Percentiles rank a stretch among this genome's conserved stretches.
Evolutionary conservation across 1,140 invertebrate genomes (phyloP).

Genomic region (Brachionus rubens): DNA sequence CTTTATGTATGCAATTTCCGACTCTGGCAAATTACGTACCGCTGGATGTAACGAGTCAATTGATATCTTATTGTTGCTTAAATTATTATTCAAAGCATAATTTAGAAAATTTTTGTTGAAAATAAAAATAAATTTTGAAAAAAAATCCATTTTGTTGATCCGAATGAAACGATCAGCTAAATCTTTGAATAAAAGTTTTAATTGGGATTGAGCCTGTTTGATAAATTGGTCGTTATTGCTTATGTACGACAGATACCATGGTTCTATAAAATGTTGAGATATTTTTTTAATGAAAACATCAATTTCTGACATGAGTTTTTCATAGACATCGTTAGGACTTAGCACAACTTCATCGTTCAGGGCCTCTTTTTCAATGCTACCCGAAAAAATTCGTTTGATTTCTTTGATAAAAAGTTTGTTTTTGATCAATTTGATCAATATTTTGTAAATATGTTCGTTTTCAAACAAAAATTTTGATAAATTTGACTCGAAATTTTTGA

Average conservation of each 20-base stretch:
- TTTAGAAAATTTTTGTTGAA: constrained; percentile 18
- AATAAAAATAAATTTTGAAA: not conserved
- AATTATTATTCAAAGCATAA: not conserved
- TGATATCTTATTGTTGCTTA: not conserved
- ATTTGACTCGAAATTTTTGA: not conserved
- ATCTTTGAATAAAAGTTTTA: constrained; percentile 7
- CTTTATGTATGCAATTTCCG: constrained; percentile 25
- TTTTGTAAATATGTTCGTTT: constrained; percentile 13
- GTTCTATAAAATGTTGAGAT: not conserved
- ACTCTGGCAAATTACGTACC: not conserved
- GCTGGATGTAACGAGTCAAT: not conserved
- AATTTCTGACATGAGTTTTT: not conserved
- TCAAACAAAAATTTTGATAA: constrained; percentile 14
- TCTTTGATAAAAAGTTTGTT: not conserved
- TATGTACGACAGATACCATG: constrained; percentile 15
- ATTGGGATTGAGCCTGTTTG: not conserved
- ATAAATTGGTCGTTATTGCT: constrained; percentile 31
- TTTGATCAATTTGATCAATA: not conserved
- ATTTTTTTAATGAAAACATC: not conserved
- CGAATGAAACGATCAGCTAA: constrained; percentile 2
- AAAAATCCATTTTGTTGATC: constrained; percentile 7
- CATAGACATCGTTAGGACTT: not conserved
- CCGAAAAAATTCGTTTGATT: not conserved
- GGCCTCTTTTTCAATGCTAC: not conserved
- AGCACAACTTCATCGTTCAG: not conserved